Evolutionary conservation across 2,797 vertebrate genomes (phyloP).

Genomic region (Muscicapa comitata): DNA sequence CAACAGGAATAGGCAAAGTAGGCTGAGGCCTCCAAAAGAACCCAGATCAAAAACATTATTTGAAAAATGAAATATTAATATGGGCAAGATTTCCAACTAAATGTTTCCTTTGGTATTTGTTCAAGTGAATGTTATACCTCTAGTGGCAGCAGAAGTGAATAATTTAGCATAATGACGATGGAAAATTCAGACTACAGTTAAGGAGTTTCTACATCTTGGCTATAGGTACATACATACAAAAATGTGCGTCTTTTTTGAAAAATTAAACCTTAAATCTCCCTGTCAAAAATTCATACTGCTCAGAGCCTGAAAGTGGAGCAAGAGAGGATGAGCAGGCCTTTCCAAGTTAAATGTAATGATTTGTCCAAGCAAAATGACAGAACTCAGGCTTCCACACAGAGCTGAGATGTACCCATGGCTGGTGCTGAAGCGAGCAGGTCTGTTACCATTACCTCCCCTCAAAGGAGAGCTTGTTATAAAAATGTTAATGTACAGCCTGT

Average conservation of each 20-base stretch:
- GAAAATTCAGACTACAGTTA: slow-evolving; percentile 13
- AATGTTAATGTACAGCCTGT: background rate
- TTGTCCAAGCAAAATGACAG: background rate
- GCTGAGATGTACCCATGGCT: fast-evolving
- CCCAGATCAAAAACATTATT: slow-evolving; percentile 38
- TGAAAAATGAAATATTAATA: slow-evolving; percentile 62
- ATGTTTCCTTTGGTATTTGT: slow-evolving; percentile 56
- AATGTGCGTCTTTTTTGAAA: background rate
- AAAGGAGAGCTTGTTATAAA: background rate
- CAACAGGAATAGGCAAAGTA: slow-evolving; percentile 18
- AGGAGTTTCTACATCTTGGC: background rate
- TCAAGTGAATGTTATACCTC: slow-evolving; percentile 50
- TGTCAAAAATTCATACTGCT: background rate
- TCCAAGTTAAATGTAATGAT: slow-evolving; percentile 6
- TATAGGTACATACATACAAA: background rate
- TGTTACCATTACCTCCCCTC: background rate
- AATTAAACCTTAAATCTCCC: background rate
- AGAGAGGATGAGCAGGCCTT: background rate
- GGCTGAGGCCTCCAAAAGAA: slow-evolving; percentile 25
- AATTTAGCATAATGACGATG: slow-evolving; percentile 24
- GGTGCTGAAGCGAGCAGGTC: background rate
- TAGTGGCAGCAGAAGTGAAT: slow-evolving; percentile 51
- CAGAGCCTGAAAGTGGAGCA: background rate
- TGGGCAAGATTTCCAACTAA: slow-evolving; percentile 23
- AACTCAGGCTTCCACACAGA: background rate